Evolutionary conservation across 2,113 vertebrate genomes (phyloP).

Genomic region (Aptenodytes forsteri): DNA sequence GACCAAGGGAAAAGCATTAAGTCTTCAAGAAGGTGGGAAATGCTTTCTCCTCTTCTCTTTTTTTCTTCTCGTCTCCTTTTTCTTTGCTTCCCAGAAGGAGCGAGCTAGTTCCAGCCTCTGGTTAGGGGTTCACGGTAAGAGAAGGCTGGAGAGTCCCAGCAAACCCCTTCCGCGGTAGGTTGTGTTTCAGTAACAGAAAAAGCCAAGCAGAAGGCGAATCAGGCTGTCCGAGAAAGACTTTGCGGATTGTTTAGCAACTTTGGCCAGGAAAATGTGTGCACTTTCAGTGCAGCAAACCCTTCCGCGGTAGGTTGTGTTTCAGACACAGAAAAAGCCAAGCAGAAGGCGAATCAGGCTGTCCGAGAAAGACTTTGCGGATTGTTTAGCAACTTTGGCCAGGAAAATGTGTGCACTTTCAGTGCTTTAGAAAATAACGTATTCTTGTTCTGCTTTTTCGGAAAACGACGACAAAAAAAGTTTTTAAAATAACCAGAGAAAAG

Average conservation of each 20-base stretch:
- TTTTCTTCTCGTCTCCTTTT: neutral
- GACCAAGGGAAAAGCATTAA: slow-evolving; percentile 70
- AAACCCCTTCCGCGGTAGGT: neutral
- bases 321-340: neutral
- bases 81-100: neutral
- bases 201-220: neutral
- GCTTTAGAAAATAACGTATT: neutral
- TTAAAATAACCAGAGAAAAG: neutral
- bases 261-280: neutral
- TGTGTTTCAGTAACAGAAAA: neutral
- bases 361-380: neutral
- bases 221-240: neutral
- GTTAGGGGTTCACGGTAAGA: neutral
- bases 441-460: neutral
- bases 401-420: neutral
- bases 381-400: neutral
- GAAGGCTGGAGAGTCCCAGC: neutral
- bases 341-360: neutral
- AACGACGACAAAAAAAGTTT: neutral
- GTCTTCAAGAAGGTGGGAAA: slow-evolving; percentile 1
- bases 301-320: neutral
- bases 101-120: neutral
- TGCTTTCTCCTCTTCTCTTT: neutral
- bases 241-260: neutral
- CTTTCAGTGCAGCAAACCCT: neutral